Evolutionary conservation across 1,140 invertebrate species (phyloP).

Genomic region (Leptestheria dahalacensis): DNA sequence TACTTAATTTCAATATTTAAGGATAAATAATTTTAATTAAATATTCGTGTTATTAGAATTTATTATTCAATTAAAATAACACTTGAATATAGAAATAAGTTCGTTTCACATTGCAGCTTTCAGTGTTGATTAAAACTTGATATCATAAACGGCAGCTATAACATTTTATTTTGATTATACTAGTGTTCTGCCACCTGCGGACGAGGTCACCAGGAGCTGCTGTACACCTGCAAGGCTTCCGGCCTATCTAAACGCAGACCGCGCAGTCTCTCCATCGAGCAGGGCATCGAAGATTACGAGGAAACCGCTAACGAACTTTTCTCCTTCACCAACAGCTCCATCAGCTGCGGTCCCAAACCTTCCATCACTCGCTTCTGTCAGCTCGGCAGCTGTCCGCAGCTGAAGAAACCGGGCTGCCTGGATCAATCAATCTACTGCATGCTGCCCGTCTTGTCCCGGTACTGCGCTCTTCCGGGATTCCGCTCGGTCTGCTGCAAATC

Average conservation of each 20-base stretch:
- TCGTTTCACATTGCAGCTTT: too few species aligned
- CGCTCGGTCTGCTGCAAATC: slow-evolving; percentile 38
- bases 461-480: slow-evolving; percentile 38
- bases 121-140: too few species aligned
- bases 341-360: slow-evolving; percentile 28
- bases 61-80: too few species aligned
- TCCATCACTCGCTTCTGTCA: slow-evolving; percentile 21
- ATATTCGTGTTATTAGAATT: too few species aligned
- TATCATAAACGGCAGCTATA: too few species aligned
- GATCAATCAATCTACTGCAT: slow-evolving; percentile 35
- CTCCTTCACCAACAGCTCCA: background rate
- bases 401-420: slow-evolving; percentile 23
- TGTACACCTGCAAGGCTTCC: slow-evolving; percentile 30
- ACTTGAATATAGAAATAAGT: too few species aligned
- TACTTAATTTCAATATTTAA: too few species aligned
- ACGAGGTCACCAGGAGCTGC: slow-evolving; percentile 30
- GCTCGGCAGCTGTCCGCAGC: slow-evolving; percentile 19
- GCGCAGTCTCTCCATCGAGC: slow-evolving; percentile 22
- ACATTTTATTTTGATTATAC: slow-evolving; percentile 8
- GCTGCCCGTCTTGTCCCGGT: slow-evolving; percentile 28
- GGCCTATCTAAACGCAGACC: slow-evolving; percentile 34
- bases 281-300: background rate
- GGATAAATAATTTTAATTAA: too few species aligned
- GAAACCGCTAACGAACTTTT: background rate
- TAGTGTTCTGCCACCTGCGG: slow-evolving; percentile 40